These are phyloP conservation scores for Drosophila micromelanica DNA, from an alignment of 1,140 invertebrate genomes.

Conservation along the genomic window DNA sequence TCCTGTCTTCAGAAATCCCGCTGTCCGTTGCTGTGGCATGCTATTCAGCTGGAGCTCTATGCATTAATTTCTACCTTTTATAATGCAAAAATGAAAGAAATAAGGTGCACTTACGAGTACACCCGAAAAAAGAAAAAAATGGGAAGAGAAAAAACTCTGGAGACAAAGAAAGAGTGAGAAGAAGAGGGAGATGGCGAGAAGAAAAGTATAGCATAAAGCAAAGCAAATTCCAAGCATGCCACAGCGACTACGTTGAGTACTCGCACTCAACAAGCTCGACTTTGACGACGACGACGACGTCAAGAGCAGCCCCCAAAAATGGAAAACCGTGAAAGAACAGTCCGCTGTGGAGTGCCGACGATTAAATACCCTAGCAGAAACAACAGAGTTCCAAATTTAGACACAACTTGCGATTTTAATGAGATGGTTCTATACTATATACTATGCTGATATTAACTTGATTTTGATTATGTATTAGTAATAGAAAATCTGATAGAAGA, in stretches of 20 bases:
- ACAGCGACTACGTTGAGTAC: conserved; percentile 62
- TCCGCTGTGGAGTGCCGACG: too few species aligned
- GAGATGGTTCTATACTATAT: too few species aligned
- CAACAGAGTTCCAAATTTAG: too few species aligned
- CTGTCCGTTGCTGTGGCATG: conserved; percentile 11
- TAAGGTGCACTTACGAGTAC: conserved; percentile 42
- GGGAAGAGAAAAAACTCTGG: conserved; percentile 2
- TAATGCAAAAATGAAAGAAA: conserved; percentile 72
- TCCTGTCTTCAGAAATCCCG: not conserved
- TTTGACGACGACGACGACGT: conserved; percentile 41
- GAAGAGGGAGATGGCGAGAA: not conserved
- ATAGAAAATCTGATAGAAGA: too few species aligned
- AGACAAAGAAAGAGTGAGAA: not conserved
- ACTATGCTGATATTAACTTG: too few species aligned
- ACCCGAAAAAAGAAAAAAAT: conserved; percentile 31
- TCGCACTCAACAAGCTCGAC: conserved; percentile 67
- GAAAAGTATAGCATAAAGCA: conserved; percentile 66
- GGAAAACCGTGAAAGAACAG: too few species aligned
- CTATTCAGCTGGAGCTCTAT: conserved; percentile 42
- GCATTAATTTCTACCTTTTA: conserved; percentile 82
- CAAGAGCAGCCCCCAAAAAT: conserved; percentile 52
- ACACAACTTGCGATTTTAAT: too few species aligned
- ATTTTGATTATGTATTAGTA: too few species aligned
- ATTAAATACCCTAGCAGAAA: too few species aligned
- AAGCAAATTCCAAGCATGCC: conserved; percentile 81